Percentiles rank a stretch among this genome's conserved stretches.
Evolutionary conservation across 2,888 invertebrate species (phyloP).

Genomic region (Ormyrus rosae): DNA sequence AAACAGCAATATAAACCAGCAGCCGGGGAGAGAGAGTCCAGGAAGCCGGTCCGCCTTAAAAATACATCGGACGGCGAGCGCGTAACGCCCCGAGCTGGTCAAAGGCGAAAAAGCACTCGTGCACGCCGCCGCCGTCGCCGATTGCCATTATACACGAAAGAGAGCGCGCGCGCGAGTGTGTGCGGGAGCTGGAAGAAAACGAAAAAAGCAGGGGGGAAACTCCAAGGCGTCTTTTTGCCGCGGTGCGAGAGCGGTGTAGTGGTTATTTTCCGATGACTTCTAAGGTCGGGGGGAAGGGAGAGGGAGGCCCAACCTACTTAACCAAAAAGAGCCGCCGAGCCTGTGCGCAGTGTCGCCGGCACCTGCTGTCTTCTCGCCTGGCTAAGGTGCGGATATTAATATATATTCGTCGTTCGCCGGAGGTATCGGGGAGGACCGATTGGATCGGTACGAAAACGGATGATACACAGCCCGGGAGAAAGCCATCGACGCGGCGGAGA

Average conservation of each 20-base stretch:
- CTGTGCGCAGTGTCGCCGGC: not conserved
- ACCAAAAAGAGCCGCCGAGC: slow-evolving; percentile 56
- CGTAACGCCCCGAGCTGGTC: no score
- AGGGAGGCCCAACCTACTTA: slow-evolving; percentile 60
- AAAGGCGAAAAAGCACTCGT: no score
- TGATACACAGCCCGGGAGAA: not conserved
- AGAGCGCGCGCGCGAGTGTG: no score
- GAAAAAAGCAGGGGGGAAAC: no score
- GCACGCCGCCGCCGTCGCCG: not conserved
- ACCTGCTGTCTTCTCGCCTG: not conserved
- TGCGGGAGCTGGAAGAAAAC: no score
- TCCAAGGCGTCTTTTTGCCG: not conserved
- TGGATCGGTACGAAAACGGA: not conserved
- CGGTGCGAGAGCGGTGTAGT: not conserved
- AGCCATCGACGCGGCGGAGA: slow-evolving; percentile 3
- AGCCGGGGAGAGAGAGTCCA: no score
- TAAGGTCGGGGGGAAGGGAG: slow-evolving; percentile 20
- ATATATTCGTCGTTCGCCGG: not conserved
- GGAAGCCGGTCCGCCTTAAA: no score
- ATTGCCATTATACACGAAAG: not conserved
- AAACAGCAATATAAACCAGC: no score
- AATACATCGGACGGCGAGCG: no score
- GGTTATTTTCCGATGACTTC: slow-evolving; percentile 51
- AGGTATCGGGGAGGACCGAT: not conserved
- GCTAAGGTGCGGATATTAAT: not conserved